Base-by-base conservation (phyloP, 2,888 invertebrate species). In the Microchrysa polita region DNA sequence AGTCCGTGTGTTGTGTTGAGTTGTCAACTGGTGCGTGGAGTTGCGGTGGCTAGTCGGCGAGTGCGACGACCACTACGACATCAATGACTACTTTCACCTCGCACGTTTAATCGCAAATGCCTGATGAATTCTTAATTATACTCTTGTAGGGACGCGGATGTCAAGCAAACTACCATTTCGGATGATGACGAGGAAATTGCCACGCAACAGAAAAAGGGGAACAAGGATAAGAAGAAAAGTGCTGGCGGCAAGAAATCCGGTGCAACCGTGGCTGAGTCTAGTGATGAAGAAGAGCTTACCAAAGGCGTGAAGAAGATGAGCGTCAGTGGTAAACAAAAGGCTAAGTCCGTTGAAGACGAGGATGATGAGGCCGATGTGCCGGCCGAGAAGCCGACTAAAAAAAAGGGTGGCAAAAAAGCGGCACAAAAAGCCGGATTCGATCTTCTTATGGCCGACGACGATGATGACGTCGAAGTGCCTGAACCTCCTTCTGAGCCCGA, bases 391-490 rank as follows among this genome's bases (percentile, higher is more conserved):
- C 78, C 85, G 83, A 79, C 81, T 61, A 86, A 86, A 72, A 87
- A 86, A 73, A 83, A 85, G 76, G 80, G 75, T 18, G 75, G 74
- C 18, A 78, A 80, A 40, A 78, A 80, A 14, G 82, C 82, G 74
- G 81, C 83, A 40, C 79, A 81, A 9, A 80, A 80, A 79, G 88
- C 87, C 79, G 89, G 89, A 80, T 88, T 88, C 20, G 93, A 93
- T 83, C 89, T 91, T 74, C 83, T 92, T 20, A 83, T 93, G 76
- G 88, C 90, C 83, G 87, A 90, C 76, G 91, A 90, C 78, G 90
- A 91, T 80, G 88, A 87, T 76, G 75, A 78, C 67, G 78, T 77
- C 5, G 75, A 73, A 2, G 75, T 67, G 12, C 73, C 74, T 5
- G 75, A 74, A 78, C 79, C 63, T 74, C 81, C 77, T 14, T 77